Evolutionary conservation across 2,113 vertebrate species (phyloP), one percentile per base, ranked within the genome.

Genomic region (Oophaga pumilio): DNA sequence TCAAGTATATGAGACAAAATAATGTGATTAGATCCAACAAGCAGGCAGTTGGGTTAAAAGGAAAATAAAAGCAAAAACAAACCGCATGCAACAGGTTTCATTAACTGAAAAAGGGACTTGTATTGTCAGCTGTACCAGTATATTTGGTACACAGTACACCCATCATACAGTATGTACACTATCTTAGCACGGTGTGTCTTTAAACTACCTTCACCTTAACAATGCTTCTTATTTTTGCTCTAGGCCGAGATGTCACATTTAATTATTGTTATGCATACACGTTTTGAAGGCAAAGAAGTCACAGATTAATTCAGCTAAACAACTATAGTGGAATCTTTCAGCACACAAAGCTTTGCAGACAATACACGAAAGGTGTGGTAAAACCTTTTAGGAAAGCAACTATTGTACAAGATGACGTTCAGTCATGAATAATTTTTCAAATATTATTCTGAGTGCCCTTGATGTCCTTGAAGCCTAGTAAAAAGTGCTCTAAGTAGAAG

Each of bases 171-270:
- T 26, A 28, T 14, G 66, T 26, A 28, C 24, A 15, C 33, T 59
- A 17, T 69, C 57, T 33, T 62, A 13, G 22, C 53, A 79, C 14
- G 52, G 20, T 81, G 56, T 81, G 56, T 59, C 52, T 76, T 52
- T 81, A 81, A 82, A 80, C 26, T 64, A 22, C 26, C n/a, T 20
- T 60, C 33, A 24, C 17, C 69, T 74, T 18, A 74, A 74, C 71
- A 85, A 76, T 85, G 73, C 52, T n/a, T 33, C 6, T 50, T 52
- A 60, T 76, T 62, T 85, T 60, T 49, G 71, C 84, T 76, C 52
- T 49, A 64, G 84, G 84, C 71, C 14, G 7, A 76, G 84, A 56
- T 85, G 71, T 76, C 84, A 85, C 7, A 60, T 52, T 10, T 50
- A 76, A 62, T 76, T 85, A 60, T 13, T 85, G 57, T 22, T 43